Evolutionary conservation across 2,797 vertebrate species (phyloP).

Genomic region (Strix occidentalis): DNA sequence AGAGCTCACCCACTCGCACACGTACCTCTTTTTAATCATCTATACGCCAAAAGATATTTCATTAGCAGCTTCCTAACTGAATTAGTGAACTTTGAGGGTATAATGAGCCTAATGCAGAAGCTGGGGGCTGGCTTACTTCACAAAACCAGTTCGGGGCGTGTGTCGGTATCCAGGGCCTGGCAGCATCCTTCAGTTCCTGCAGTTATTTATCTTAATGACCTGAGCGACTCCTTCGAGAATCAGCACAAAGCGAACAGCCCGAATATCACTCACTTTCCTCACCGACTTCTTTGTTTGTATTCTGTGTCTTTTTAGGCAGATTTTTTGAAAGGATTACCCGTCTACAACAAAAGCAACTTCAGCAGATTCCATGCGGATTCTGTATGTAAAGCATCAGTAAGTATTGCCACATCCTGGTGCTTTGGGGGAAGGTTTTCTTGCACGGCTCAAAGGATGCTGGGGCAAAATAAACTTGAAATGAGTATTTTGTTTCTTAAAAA

Average conservation of each 20-base stretch:
- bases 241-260: neutral
- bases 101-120: neutral
- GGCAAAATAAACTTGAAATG: neutral
- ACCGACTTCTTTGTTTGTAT: neutral
- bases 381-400: constrained; percentile 95
- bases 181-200: neutral
- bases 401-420: constrained; percentile 4
- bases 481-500: neutral
- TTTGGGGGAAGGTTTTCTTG: neutral
- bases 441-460: neutral
- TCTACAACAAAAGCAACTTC: constrained; percentile 97
- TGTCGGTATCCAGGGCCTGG: neutral
- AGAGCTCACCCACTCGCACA: neutral
- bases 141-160: neutral
- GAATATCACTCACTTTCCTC: neutral
- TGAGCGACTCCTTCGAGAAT: neutral
- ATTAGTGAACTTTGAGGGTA: neutral
- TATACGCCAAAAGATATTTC: neutral
- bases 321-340: constrained; percentile 93
- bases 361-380: constrained; percentile 95
- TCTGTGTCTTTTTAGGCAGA: constrained; percentile 81
- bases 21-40: neutral
- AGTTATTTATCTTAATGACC: neutral
- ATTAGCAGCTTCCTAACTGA: neutral
- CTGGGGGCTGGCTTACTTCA: neutral